Evolutionary conservation across 2,797 vertebrate species (phyloP), one percentile per base, ranked within the genome.

Genomic region (Allobates femoralis): DNA sequence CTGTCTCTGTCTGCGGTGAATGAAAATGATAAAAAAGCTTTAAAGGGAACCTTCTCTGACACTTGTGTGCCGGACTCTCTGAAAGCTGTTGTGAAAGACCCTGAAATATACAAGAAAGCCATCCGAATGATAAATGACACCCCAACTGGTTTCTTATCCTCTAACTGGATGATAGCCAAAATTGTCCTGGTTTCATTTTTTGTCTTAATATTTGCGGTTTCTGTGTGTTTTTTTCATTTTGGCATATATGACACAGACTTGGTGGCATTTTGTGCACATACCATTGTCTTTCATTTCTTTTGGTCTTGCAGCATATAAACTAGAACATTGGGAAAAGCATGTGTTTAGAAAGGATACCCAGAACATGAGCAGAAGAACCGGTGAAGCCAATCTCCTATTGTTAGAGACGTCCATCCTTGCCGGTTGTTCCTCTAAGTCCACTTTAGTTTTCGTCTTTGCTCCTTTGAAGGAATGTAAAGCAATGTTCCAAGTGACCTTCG

Each of bases 11-110:
- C 56, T 51, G 90, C 93, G 14, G 82, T 91, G 74, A 92, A 94
- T 71, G 91, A 93, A 28, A 51, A 1, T 4, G 81, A 93, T 77
- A 12, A 86, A 19, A 6, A 18, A 86, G 64, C 2, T 93, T 90
- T 89, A 86, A 89, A 62, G 55, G 92, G 92, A 15, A 83, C 41
- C 11, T 93, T 94, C 89, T 92, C 90, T 79, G 90, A 92, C 23
- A 90, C 90, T 87, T 32, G 5, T 8, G 23, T 86, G 10, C 92
- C 90, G 11, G 86, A 88, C 87, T 86, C 90, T 7, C 85, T 46
- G 1, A 87, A 84, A 46, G 8, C 73, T 12, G 85, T 93, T 55
- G 7, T 84, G 66, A 88, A 91, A 32, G 91, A 93, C 85, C 80
- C 89, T 0, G 88, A 91, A 50, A 90, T 90, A 32, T 93, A 93